These are phyloP conservation scores for Octomys mimax DNA, from an alignment of 2,797 vertebrate species.

Conservation along the genomic window DNA sequence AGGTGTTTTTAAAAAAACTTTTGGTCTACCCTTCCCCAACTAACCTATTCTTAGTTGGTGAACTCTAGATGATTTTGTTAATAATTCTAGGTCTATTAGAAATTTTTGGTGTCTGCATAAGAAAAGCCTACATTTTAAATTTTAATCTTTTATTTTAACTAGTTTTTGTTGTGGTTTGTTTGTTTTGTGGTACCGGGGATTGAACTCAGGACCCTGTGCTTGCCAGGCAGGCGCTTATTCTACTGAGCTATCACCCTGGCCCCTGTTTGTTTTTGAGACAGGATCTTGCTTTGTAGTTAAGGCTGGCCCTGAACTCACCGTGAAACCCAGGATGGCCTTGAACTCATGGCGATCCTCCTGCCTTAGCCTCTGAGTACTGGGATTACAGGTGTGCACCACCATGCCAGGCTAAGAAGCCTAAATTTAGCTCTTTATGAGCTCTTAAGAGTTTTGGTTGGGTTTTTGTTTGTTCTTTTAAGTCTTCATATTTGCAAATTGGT, in stretches of 20 bases:
- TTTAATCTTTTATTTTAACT: not conserved
- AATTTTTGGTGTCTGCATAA: slow-evolving; percentile 24
- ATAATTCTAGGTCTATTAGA: not conserved
- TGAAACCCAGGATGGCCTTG: no score
- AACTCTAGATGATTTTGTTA: not conserved
- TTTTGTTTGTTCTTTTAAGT: slow-evolving; percentile 54
- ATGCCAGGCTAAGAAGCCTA: not conserved
- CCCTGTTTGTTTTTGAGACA: not conserved
- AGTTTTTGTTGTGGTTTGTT: not conserved
- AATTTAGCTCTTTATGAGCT: slow-evolving; percentile 59
- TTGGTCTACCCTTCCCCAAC: not conserved
- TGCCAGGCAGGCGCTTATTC: no score
- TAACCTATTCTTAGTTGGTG: not conserved
- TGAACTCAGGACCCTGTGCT: no score
- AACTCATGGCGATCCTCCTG: not conserved
- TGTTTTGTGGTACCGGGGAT: no score
- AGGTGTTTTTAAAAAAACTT: not conserved
- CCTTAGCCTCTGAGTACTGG: not conserved
- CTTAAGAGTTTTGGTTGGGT: not conserved
- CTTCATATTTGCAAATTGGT: slow-evolving; percentile 2
- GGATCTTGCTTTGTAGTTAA: not conserved
- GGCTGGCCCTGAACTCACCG: no score
- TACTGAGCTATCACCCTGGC: no score
- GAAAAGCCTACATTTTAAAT: not conserved
- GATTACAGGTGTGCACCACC: not conserved